Evolutionary conservation across 2,113 vertebrate species (phyloP).

Genomic region (Hydrochoerus hydrochaeris): DNA sequence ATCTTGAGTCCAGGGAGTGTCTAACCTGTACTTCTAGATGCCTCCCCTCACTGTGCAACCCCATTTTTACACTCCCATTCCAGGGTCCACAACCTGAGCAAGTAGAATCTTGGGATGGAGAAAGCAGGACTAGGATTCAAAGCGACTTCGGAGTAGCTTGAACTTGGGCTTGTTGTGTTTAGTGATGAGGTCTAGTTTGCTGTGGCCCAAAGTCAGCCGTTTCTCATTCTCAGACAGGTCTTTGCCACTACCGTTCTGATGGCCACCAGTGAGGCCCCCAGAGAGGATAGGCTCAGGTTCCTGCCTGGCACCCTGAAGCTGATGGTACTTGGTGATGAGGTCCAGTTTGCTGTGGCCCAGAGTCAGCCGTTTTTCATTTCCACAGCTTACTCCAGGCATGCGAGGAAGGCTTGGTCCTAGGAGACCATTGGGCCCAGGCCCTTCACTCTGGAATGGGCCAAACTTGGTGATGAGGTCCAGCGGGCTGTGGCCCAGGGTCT

Average conservation of each 20-base stretch:
- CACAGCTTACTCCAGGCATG: conserved; percentile 44
- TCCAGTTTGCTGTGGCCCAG: conserved; percentile 92
- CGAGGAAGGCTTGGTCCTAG: conserved; percentile 18
- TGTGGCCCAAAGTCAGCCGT: conserved; percentile 96
- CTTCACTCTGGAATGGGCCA: conserved; percentile 85
- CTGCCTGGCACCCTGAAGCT: conserved; percentile 80
- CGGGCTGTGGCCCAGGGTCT: conserved; percentile 92
- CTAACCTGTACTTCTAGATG: not conserved
- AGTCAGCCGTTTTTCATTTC: conserved; percentile 88
- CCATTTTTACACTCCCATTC: not conserved
- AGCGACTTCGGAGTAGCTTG: conserved; percentile 94
- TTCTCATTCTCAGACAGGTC: conserved; percentile 84
- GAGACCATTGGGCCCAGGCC: conserved; percentile 62
- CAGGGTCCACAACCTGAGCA: not conserved
- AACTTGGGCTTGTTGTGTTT: conserved; percentile 95
- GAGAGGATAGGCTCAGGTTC: conserved; percentile 59
- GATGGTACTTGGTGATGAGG: conserved; percentile 92
- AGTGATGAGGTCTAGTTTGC: conserved; percentile 97
- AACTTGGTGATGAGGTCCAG: conserved; percentile 92
- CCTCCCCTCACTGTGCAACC: not conserved
- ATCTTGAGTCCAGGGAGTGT: not conserved
- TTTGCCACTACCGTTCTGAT: conserved; percentile 54
- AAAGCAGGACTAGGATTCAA: conserved; percentile 86
- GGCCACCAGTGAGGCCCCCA: conserved; percentile 11
- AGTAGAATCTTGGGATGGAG: not conserved